Conservation (phyloP, 2,113 vertebrate genomes). For the Montifringilla adamsi region DNA sequence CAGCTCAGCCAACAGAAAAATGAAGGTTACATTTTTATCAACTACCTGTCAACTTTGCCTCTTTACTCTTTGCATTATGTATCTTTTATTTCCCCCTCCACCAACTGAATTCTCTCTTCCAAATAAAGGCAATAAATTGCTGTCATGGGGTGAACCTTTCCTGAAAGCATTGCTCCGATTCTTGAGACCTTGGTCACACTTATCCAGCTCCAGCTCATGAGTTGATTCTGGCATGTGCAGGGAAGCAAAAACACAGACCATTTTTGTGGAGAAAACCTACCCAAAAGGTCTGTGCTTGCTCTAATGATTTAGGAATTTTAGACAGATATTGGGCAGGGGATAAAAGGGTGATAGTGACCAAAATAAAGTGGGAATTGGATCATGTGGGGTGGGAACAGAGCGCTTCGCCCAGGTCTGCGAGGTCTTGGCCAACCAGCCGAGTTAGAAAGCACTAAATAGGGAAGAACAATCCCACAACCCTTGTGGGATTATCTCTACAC, state of each 20-base stretch:
- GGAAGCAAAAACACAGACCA: neutral
- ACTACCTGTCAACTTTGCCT: neutral
- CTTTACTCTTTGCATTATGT: neutral
- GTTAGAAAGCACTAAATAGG: neutral
- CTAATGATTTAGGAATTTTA: neutral
- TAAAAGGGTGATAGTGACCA: neutral
- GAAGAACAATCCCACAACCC: neutral
- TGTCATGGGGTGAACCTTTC: neutral
- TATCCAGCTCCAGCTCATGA: neutral
- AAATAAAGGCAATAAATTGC: neutral
- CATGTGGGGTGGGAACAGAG: neutral
- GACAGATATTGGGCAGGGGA: neutral
- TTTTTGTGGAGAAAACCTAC: neutral
- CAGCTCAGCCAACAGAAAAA: neutral
- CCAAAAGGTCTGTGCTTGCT: neutral
- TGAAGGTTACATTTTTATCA: neutral
- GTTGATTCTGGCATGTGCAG: neutral
- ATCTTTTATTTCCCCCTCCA: neutral
- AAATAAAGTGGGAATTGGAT: neutral
- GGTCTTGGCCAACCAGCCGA: neutral
- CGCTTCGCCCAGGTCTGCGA: rapidly evolving
- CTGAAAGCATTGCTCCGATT: neutral
- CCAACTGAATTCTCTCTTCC: neutral
- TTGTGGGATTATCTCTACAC: neutral
- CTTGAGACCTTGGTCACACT: neutral